These are phyloP conservation scores for Spialia ferax DNA, from an alignment of 2,888 invertebrate species.

Conservation along the genomic window DNA sequence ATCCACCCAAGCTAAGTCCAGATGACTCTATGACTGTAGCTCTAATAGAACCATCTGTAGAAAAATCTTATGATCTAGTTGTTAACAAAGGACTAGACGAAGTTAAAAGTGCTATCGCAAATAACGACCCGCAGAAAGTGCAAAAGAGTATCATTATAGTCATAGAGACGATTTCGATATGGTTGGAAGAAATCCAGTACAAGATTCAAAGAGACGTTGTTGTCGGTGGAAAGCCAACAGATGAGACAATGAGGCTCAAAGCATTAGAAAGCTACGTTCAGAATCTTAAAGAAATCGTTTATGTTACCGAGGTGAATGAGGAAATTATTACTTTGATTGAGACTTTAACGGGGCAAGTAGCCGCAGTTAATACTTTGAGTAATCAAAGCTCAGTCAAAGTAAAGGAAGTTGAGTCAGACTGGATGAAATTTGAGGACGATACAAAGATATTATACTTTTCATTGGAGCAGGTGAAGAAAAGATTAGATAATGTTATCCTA, in stretches of 20 bases:
- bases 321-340: conserved; percentile 89
- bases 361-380: conserved; percentile 89
- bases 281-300: conserved; percentile 88
- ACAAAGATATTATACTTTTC: conserved; percentile 86
- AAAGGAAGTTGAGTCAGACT: conserved; percentile 88
- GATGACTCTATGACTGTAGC: conserved; percentile 70
- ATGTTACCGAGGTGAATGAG: conserved; percentile 89
- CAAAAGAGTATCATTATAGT: conserved; percentile 91
- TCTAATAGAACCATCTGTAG: conserved; percentile 73
- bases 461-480: conserved; percentile 79
- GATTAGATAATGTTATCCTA: conserved; percentile 85
- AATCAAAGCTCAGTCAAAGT: conserved; percentile 72
- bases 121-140: conserved; percentile 85
- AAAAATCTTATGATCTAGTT: conserved; percentile 79
- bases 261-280: conserved; percentile 85
- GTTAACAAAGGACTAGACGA: conserved; percentile 87
- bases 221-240: conserved; percentile 55
- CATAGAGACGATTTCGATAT: conserved; percentile 93
- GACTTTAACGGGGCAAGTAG: conserved; percentile 88
- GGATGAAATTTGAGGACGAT: conserved; percentile 90
- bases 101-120: conserved; percentile 86
- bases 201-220: conserved; percentile 86
- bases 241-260: conserved; percentile 67
- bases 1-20: conserved; percentile 56
- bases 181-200: conserved; percentile 95